These are phyloP conservation scores for Unio pictorum DNA, from an alignment of 2,888 invertebrate species.

Conservation along the genomic window DNA sequence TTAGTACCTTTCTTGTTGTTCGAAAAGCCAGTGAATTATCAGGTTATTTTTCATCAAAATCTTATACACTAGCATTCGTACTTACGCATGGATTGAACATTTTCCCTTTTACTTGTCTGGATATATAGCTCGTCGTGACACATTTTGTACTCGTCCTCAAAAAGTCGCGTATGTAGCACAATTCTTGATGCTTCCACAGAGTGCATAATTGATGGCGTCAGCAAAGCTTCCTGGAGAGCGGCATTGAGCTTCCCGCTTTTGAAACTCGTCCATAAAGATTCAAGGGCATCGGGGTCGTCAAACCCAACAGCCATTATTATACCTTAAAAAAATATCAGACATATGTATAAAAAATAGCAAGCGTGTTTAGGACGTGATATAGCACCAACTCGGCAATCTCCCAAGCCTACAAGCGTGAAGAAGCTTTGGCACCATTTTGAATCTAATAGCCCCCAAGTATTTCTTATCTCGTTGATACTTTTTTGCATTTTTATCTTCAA, in stretches of 20 bases:
- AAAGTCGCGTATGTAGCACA: slow-evolving; percentile 50
- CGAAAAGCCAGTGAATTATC: too few species aligned
- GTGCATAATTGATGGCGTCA: slow-evolving; percentile 42
- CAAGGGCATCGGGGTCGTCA: slow-evolving; percentile 44
- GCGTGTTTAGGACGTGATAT: too few species aligned
- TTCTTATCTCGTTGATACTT: too few species aligned
- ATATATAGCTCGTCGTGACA: slow-evolving; percentile 45
- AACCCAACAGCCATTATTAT: slow-evolving; percentile 55
- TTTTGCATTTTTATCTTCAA: too few species aligned
- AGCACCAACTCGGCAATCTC: too few species aligned
- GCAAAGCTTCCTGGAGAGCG: slow-evolving; percentile 46
- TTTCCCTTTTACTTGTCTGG: slow-evolving; percentile 10
- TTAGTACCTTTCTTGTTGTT: too few species aligned
- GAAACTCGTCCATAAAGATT: slow-evolving; percentile 46
- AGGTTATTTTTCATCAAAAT: too few species aligned
- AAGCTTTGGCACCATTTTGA: too few species aligned
- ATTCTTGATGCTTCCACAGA: slow-evolving; percentile 37
- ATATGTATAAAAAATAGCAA: not conserved
- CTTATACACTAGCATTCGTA: too few species aligned
- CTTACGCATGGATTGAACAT: too few species aligned
- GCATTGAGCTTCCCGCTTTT: slow-evolving; percentile 36
- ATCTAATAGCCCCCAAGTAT: too few species aligned
- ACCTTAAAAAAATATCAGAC: slow-evolving; percentile 30
- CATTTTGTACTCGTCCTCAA: slow-evolving; percentile 55
- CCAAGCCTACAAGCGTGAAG: too few species aligned